These are phyloP conservation scores for Coilia nasus DNA, from an alignment of 2,797 vertebrate species.

Conservation along the genomic window DNA sequence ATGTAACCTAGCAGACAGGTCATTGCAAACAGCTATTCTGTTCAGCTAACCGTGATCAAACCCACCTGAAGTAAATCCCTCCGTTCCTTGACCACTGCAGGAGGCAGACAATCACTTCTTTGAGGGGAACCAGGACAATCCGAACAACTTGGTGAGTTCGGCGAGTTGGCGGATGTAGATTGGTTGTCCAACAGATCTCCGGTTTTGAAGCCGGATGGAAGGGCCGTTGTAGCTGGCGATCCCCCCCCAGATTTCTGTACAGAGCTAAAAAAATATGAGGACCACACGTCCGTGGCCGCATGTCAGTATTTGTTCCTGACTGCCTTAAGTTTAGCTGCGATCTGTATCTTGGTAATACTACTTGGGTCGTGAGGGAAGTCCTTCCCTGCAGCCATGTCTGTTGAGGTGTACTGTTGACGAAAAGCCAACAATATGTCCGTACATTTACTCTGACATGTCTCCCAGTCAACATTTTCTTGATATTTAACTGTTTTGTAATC, in stretches of 20 bases:
- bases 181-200: no score
- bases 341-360: not conserved
- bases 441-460: conserved; percentile 31
- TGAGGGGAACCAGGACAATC: no score
- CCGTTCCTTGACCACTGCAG: no score
- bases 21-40: no score
- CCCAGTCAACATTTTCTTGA: conserved; percentile 29
- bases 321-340: conserved; percentile 25
- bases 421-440: conserved; percentile 9
- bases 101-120: no score
- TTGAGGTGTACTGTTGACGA: conserved; percentile 11
- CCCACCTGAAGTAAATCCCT: no score
- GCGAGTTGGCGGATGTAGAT: no score
- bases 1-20: no score
- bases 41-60: no score
- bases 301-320: conserved; percentile 22
- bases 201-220: no score
- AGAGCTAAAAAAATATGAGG: conserved; percentile 29
- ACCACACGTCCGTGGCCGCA: conserved; percentile 28
- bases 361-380: not conserved
- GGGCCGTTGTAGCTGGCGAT: no score
- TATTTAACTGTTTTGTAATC: conserved; percentile 4
- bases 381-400: not conserved
- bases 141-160: no score
- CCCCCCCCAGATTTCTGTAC: conserved; percentile 35